Base-by-base conservation (phyloP, 1,140 invertebrate genomes). In the Diabrotica undecimpunctata region DNA sequence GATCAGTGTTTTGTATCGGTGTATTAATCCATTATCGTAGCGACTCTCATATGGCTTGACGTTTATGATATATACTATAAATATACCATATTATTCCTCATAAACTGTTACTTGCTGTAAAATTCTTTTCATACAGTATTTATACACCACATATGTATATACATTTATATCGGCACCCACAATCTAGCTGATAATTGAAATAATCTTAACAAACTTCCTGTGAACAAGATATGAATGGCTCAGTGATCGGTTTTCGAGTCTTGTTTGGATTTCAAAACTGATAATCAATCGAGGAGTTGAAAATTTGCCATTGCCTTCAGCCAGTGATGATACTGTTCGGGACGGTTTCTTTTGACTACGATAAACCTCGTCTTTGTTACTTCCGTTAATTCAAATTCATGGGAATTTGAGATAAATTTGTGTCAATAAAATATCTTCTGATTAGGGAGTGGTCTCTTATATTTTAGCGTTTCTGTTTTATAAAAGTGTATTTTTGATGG, bases 181-280 rank as follows among this genome's bases (percentile, higher is more conserved):
- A 62, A 62, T 62, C 61, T 62, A n/a, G 25, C 61, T 10, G 53
- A 62, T 62, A 62, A 50, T 37, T 54, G 36, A 52, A 62, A 62
- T 62, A 54, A 62, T 62, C 61, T 54, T 54, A 36, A 62, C 52
- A 54, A 62, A 62, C 61, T 62, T 62, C 61, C 61, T 62, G 61
- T 62, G 36, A 58, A 39, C 14, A n/a, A 12, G 37, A 62, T 54
- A 54, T 62, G 36, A 62, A 62, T 38, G 61, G 46, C 12, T 14
- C 53, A 38, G 10, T 62, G 14, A 54, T 62, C 52, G 53, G 11
- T 46, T 12, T n/a, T 39, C n/a, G 14, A 35, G n/a, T 10, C 25
- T 35, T 62, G 61, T 62, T 62, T 62, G 38, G 61, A 50, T 62
- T 62, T 14, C 58, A 25, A 38, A 62, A 36, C 35, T 62, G 61